Conservation (phyloP, 2,888 invertebrate species). For the Eristalis intricaria region DNA sequence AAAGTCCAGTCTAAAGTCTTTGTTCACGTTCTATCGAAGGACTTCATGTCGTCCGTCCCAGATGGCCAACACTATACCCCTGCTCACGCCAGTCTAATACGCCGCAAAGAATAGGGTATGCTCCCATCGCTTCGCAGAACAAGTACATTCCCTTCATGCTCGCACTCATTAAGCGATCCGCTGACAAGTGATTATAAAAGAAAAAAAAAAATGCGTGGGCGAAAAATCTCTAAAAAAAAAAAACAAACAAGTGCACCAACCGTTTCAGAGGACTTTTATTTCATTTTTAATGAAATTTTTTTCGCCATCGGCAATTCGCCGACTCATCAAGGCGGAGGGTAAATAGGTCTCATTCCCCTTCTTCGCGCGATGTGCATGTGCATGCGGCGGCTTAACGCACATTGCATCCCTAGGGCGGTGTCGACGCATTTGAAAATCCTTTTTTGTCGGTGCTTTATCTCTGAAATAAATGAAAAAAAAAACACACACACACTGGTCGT, state of each 20-base stretch:
- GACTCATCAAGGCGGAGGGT: slow-evolving; percentile 47
- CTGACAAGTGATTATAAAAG: slow-evolving; percentile 21
- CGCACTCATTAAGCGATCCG: not conserved
- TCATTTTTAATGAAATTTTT: slow-evolving; percentile 54
- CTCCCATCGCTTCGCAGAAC: not conserved
- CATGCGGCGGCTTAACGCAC: slow-evolving; percentile 19
- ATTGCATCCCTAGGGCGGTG: slow-evolving; percentile 22
- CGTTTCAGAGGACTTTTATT: slow-evolving; percentile 14
- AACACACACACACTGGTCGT: not conserved
- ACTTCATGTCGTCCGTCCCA: too few species aligned
- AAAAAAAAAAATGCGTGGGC: slow-evolving; percentile 44
- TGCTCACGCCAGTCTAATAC: not conserved
- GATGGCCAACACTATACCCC: not conserved
- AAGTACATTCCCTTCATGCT: not conserved
- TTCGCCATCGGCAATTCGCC: slow-evolving; percentile 46
- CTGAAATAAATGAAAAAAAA: slow-evolving; percentile 4
- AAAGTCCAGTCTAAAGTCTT: too few species aligned
- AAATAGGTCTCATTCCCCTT: slow-evolving; percentile 37
- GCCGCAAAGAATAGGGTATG: slow-evolving; percentile 22
- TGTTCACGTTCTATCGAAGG: too few species aligned
- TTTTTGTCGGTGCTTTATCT: slow-evolving; percentile 39
- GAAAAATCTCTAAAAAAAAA: slow-evolving; percentile 22
- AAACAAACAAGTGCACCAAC: not conserved
- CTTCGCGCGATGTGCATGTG: not conserved
- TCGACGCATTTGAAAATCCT: slow-evolving; percentile 47